Evolutionary conservation across 2,797 vertebrate species (phyloP), one percentile per base, ranked within the genome.

Genomic region (Urocyon cinereoargenteus): DNA sequence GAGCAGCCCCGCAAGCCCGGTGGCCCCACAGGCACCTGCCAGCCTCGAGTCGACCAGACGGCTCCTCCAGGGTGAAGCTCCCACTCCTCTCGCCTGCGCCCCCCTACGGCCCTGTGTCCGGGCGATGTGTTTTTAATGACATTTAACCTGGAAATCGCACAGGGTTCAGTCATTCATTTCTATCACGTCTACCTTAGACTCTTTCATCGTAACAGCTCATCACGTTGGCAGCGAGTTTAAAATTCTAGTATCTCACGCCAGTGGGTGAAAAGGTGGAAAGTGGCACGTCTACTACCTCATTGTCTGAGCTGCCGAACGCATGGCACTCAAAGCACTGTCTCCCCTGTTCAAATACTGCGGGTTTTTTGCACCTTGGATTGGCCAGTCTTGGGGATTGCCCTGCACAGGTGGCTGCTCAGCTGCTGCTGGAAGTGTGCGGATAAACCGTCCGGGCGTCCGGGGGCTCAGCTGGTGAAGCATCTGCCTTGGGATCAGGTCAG

Each of bases 1-100:
- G 3, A 5, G n/a, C 5, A 1, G 45, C n/a, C n/a, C 6, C 14
- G 66, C 4, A 0, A 14, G 11, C 31, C 5, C 0, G 1, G 11
- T 3, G 26, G 16, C 13, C 22, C 2, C 3, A 0, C 21, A 10
- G 34, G 13, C 9, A 8, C 18, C n/a, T 18, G 3, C 49, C 36
- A 2, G 31, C 2, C 68, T 53, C 15, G 14, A 24, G 24, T 3
- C 24, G 6, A 8, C 40, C 40, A 18, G 24, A 4, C 15, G 0
- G 0, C 6, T 82, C 45, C 28, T 24, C 2, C 14, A 2, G 18
- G 81, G 7, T 2, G 26, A 24, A 24, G 12, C 2, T n/a, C 7
- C 21, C 4, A 4, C 61, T 79, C 24, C 11, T 16, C 75, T 6
- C 26, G n/a, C 34, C 22, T 53, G 5, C 0, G 1, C 2, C 1